phyloP scores from a whole-genome alignment of 2,797 vertebrate species.

The Kryptopterus vitreolus region DNA sequence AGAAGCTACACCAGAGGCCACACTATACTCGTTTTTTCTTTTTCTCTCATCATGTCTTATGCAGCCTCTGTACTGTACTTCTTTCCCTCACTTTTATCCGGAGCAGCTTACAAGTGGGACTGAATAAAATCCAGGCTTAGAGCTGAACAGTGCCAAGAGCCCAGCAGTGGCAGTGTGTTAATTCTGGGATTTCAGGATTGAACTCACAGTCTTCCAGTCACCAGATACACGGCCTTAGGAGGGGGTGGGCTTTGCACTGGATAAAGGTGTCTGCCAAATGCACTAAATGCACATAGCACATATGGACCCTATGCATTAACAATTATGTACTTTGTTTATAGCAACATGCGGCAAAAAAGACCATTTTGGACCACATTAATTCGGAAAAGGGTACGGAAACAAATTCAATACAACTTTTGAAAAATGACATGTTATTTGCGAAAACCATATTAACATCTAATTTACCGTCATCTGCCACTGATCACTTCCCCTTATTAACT shows the following conservation, averaged over 20 bases:
- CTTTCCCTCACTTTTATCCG: background rate
- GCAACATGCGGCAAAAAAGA: background rate
- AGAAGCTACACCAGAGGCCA: background rate
- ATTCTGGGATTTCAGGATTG: constrained; percentile 1
- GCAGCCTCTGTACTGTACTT: background rate
- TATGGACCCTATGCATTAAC: background rate
- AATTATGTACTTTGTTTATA: background rate
- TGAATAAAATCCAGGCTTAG: background rate
- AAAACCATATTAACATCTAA: background rate
- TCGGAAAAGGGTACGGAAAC: background rate
- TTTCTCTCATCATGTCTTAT: background rate
- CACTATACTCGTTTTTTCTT: background rate
- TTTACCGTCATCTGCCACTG: background rate
- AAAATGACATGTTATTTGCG: too few relatives aligned
- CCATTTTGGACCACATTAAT: background rate
- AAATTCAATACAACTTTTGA: background rate
- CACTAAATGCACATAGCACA: too few relatives aligned
- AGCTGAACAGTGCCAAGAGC: background rate
- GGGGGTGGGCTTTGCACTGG: background rate
- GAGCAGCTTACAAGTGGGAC: constrained; percentile 4
- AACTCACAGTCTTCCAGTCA: constrained; percentile 9
- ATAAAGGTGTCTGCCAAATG: too few relatives aligned
- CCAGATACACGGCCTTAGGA: background rate
- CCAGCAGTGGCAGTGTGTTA: background rate
- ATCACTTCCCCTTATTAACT: background rate